Conservation (phyloP, 2,797 vertebrate species). For the Lagocephalus sceleratus region DNA sequence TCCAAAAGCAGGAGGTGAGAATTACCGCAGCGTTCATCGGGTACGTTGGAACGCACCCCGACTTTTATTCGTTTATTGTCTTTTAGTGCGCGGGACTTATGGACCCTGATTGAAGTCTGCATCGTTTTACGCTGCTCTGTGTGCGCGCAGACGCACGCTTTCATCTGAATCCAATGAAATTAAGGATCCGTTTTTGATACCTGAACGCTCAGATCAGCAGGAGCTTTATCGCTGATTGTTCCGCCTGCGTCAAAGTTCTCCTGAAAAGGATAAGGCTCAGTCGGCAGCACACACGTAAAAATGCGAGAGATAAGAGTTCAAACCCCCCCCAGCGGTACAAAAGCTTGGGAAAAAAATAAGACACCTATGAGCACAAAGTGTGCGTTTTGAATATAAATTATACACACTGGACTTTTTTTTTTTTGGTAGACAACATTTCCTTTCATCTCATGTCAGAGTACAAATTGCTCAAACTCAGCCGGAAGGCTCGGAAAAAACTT, state of each 20-base stretch:
- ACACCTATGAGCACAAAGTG: conserved; percentile 7
- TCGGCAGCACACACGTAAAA: conserved; percentile 18
- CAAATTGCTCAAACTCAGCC: conserved; percentile 35
- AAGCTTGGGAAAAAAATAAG: neutral
- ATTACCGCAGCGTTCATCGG: conserved; percentile 9
- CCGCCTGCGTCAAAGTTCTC: conserved; percentile 27
- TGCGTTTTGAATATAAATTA: conserved; percentile 20
- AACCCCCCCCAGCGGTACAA: conserved; percentile 7
- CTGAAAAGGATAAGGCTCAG: conserved; percentile 27
- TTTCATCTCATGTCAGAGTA: conserved; percentile 39
- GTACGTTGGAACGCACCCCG: conserved; percentile 15
- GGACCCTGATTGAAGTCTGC: neutral
- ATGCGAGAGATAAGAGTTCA: conserved; percentile 5
- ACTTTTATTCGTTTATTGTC: neutral
- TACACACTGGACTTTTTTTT: conserved; percentile 18
- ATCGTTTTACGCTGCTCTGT: neutral
- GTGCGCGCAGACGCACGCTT: neutral
- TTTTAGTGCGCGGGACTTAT: neutral
- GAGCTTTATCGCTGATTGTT: conserved; percentile 15
- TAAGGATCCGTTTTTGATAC: conserved; percentile 3
- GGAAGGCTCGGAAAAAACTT: conserved; percentile 16
- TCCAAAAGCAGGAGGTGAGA: conserved; percentile 14
- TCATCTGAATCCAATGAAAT: conserved; percentile 1
- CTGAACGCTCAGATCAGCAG: conserved; percentile 12
- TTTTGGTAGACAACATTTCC: conserved; percentile 34